Evolutionary conservation across 1,140 invertebrate species (phyloP).

Genomic region (Drosophila mojavensis): DNA sequence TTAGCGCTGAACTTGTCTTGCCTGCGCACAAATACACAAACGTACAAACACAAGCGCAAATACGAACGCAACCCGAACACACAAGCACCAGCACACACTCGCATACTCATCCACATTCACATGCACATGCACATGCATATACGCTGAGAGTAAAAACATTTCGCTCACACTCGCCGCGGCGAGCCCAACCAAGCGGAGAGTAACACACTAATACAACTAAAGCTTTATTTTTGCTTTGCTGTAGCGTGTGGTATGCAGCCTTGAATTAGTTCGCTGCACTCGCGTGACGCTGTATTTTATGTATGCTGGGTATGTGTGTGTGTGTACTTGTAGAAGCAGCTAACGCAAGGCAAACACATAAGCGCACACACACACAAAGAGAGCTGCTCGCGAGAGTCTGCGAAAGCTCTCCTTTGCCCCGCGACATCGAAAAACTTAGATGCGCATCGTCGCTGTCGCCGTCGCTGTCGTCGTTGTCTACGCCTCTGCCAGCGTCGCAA

Average conservation of each 20-base stretch:
- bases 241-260: slow-evolving; percentile 82
- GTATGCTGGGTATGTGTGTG: slow-evolving; percentile 32
- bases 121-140: slow-evolving; percentile 15
- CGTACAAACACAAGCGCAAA: slow-evolving; percentile 17
- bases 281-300: slow-evolving; percentile 62
- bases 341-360: slow-evolving; percentile 53
- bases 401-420: slow-evolving; percentile 62
- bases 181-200: slow-evolving; percentile 33
- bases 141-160: slow-evolving; percentile 28
- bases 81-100: slow-evolving; percentile 8
- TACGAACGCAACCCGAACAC: slow-evolving; percentile 2
- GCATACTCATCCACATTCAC: neutral
- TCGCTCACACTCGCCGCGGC: slow-evolving; percentile 40
- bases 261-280: slow-evolving; percentile 84
- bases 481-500: slow-evolving; percentile 33
- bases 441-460: slow-evolving; percentile 40
- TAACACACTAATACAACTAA: slow-evolving; percentile 62
- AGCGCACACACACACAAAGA: slow-evolving; percentile 24
- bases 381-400: slow-evolving; percentile 56
- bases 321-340: slow-evolving; percentile 32
- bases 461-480: slow-evolving; percentile 3
- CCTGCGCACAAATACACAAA: slow-evolving; percentile 26
- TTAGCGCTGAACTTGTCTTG: slow-evolving; percentile 82
- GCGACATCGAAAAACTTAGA: slow-evolving; percentile 48
- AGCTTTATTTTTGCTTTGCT: slow-evolving; percentile 78